phyloP scores from a whole-genome alignment of 2,888 invertebrate species.

The Heliconius aoede region DNA sequence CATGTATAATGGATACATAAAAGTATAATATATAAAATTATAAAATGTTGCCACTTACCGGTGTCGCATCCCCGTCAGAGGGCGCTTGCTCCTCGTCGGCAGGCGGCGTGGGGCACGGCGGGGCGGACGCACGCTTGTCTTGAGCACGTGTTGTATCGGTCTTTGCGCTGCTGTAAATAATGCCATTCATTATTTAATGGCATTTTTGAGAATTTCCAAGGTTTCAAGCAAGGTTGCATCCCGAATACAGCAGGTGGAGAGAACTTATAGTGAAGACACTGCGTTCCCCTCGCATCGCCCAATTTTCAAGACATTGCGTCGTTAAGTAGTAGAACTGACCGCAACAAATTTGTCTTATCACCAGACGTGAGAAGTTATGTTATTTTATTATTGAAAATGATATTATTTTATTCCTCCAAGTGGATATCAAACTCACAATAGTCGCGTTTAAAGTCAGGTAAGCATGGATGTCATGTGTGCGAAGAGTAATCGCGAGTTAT shows the following conservation, averaged over 20 bases:
- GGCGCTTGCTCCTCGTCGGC: constrained; percentile 69
- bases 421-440: background rate
- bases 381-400: too few relatives aligned
- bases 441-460: background rate
- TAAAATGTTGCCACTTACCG: constrained; percentile 55
- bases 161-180: constrained; percentile 60
- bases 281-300: too few relatives aligned
- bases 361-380: too few relatives aligned
- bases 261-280: background rate
- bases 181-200: too few relatives aligned
- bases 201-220: background rate
- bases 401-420: background rate
- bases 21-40: background rate
- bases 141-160: constrained; percentile 61
- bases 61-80: constrained; percentile 76
- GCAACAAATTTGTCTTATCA: background rate
- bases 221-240: background rate
- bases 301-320: too few relatives aligned
- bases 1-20: too few relatives aligned
- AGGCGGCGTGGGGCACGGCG: constrained; percentile 71
- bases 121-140: constrained; percentile 72
- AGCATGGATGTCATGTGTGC: background rate
- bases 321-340: background rate
- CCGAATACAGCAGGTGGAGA: background rate
- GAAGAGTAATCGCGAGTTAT: too few relatives aligned